Evolutionary conservation across 2,888 invertebrate genomes (phyloP).

Genomic region (Gasteruption jaculator): DNA sequence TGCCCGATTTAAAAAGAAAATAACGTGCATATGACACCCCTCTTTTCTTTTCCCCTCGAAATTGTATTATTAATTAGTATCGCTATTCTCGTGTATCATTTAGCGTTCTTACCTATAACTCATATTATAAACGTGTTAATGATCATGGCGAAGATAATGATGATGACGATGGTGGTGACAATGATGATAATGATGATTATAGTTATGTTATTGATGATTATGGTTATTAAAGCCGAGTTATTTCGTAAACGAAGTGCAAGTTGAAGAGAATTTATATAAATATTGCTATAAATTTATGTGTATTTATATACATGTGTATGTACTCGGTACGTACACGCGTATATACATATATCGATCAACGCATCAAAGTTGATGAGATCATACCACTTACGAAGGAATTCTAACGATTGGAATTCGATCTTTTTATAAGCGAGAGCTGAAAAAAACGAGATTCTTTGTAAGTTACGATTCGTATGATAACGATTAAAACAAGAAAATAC

Average conservation of each 20-base stretch:
- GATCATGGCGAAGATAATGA: constrained; percentile 1
- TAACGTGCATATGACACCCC: too few species aligned
- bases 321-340: too few species aligned
- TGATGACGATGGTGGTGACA: not conserved
- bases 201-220: constrained; percentile 3
- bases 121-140: constrained; percentile 7
- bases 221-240: not conserved
- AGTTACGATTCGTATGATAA: constrained; percentile 48
- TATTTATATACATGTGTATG: constrained; percentile 17
- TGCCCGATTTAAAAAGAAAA: constrained; percentile 16
- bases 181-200: constrained; percentile 13
- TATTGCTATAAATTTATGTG: constrained; percentile 11
- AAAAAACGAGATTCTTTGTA: constrained; percentile 48
- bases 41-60: too few species aligned
- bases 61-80: too few species aligned
- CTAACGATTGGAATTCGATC: too few species aligned
- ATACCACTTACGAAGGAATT: too few species aligned
- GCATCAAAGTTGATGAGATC: too few species aligned
- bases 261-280: too few species aligned
- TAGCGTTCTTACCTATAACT: too few species aligned
- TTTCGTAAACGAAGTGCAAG: too few species aligned
- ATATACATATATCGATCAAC: constrained; percentile 17
- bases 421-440: too few species aligned
- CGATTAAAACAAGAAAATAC: constrained; percentile 38
- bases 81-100: too few species aligned